A percentile compares a stretch with the other conserved stretches of the same genome.
Evolutionary conservation across 2,797 vertebrate species (phyloP).

Genomic region (Acrossocheilus wenchowensis): DNA sequence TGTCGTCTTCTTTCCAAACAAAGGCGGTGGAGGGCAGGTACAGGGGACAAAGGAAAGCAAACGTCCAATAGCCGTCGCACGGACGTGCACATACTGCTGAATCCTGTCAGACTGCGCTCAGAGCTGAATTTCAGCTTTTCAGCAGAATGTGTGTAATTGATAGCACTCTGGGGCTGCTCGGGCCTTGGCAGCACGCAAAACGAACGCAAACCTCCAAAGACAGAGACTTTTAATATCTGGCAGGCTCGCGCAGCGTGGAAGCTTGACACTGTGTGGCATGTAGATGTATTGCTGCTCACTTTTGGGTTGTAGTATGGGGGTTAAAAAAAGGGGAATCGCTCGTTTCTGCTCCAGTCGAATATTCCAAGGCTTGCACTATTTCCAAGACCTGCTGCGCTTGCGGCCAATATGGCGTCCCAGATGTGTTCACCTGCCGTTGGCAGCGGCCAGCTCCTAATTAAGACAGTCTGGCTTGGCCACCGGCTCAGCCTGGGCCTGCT

Average conservation of each 20-base stretch:
- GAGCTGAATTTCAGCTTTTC: slow-evolving; percentile 63
- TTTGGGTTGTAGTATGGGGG: slow-evolving; percentile 27
- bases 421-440: slow-evolving; percentile 66
- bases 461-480: slow-evolving; percentile 61
- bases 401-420: slow-evolving; percentile 64
- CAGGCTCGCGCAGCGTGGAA: slow-evolving; percentile 26
- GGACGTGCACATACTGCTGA: slow-evolving; percentile 59
- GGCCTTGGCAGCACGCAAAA: slow-evolving; percentile 59
- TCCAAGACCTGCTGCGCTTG: slow-evolving; percentile 62
- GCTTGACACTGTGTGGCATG: slow-evolving; percentile 34
- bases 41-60: slow-evolving; percentile 56
- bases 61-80: slow-evolving; percentile 59
- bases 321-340: slow-evolving; percentile 24
- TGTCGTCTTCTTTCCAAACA: slow-evolving; percentile 51
- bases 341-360: slow-evolving; percentile 49
- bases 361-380: slow-evolving; percentile 58
- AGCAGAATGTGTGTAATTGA: slow-evolving; percentile 64
- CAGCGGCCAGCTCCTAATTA: slow-evolving; percentile 64
- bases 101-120: slow-evolving; percentile 60
- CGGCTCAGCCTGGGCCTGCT: slow-evolving; percentile 50
- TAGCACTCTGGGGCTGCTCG: slow-evolving; percentile 58
- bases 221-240: slow-evolving; percentile 60
- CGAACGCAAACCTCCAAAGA: slow-evolving; percentile 51
- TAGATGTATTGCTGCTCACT: slow-evolving; percentile 46
- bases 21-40: slow-evolving; percentile 58